Conservation (phyloP, 2,113 vertebrate species). For the Vidua chalybeata region DNA sequence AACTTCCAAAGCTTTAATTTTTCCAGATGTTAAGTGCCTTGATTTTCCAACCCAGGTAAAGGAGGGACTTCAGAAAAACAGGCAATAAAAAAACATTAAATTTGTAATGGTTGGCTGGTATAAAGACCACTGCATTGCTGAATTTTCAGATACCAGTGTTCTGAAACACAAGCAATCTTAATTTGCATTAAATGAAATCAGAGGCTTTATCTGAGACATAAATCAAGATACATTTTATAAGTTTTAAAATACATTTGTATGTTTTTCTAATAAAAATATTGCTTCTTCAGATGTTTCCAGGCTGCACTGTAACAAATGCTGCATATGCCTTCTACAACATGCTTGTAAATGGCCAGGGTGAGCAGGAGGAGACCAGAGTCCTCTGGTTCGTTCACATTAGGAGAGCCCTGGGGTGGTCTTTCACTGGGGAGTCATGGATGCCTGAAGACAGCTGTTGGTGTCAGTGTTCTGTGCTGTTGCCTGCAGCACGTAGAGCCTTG, state of each 20-base stretch:
- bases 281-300: not conserved
- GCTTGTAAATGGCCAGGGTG: not conserved
- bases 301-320: not conserved
- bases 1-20: conserved; percentile 48
- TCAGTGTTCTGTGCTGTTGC: not conserved
- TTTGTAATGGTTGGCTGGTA: not conserved
- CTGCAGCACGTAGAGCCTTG: not conserved
- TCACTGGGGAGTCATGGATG: not conserved
- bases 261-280: not conserved
- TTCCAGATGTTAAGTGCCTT: conserved; percentile 39
- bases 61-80: not conserved
- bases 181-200: not conserved
- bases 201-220: not conserved
- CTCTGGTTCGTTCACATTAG: not conserved
- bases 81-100: not conserved
- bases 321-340: not conserved
- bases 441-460: not conserved
- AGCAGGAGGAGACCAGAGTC: not conserved
- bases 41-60: conserved; percentile 38
- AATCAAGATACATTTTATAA: not conserved
- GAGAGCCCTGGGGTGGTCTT: not conserved
- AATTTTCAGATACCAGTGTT: not conserved
- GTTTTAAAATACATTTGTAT: not conserved
- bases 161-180: not conserved
- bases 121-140: not conserved